phyloP scores from a whole-genome alignment of 2,113 vertebrate species.

The Megaceryle torquata region DNA sequence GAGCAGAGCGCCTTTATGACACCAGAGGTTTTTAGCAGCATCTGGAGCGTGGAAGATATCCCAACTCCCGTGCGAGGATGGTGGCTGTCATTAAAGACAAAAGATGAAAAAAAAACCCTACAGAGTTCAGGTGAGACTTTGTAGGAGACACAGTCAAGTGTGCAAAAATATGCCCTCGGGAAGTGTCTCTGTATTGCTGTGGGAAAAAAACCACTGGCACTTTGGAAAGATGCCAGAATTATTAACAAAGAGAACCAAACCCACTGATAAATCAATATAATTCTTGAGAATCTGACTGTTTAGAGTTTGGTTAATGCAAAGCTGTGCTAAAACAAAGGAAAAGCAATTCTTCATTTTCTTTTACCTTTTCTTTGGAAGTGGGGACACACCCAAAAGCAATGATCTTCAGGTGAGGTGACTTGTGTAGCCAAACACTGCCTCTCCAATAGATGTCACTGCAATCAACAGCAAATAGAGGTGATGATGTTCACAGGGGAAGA shows the following conservation, averaged over 20 bases:
- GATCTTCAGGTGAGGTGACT: background rate
- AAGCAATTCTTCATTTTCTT: background rate
- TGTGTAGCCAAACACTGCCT: slow-evolving; percentile 37
- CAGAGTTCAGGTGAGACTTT: background rate
- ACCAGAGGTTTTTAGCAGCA: background rate
- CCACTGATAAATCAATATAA: background rate
- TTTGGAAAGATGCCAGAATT: background rate
- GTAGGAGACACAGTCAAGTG: background rate
- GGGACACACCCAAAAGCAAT: background rate
- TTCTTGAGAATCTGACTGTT: background rate
- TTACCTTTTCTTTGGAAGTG: background rate
- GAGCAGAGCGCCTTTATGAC: background rate
- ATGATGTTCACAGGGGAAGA: slow-evolving; percentile 21
- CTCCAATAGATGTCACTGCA: slow-evolving; percentile 79
- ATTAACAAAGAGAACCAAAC: background rate
- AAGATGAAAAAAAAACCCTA: background rate
- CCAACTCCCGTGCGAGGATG: accelerated
- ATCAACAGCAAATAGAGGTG: slow-evolving; percentile 59
- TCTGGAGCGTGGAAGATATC: accelerated
- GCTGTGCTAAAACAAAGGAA: background rate
- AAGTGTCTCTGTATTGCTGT: background rate
- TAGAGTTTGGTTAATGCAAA: background rate
- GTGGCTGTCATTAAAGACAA: background rate
- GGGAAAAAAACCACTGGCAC: accelerated
- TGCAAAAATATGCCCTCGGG: background rate